Conservation (phyloP, 2,113 vertebrate species). For the Panthera uncia region DNA sequence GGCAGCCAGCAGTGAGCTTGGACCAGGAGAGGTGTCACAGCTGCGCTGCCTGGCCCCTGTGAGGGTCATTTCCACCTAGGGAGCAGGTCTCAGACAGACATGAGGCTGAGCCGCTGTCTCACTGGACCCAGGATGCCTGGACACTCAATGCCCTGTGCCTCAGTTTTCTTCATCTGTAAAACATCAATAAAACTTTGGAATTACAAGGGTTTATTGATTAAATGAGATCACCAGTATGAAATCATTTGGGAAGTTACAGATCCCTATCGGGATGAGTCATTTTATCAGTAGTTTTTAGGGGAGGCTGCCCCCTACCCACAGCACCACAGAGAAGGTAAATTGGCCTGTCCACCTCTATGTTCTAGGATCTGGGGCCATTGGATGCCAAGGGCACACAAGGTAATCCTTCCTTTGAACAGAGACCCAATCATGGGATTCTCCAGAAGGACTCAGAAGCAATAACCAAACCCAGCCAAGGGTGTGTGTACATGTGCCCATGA, state of each 20-base stretch:
- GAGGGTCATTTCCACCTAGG: background rate
- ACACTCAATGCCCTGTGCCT: background rate
- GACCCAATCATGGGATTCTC: background rate
- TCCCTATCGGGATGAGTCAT: background rate
- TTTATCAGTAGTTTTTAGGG: background rate
- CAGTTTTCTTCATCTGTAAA: background rate
- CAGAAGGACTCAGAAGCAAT: background rate
- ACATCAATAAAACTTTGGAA: background rate
- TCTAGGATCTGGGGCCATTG: background rate
- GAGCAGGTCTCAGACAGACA: background rate
- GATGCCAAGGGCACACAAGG: background rate
- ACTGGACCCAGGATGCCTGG: background rate
- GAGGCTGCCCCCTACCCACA: too few species aligned
- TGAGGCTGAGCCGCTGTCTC: background rate
- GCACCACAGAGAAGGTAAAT: background rate
- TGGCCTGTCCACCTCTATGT: background rate
- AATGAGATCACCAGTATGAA: background rate
- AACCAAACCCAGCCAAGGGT: background rate
- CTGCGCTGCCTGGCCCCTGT: background rate
- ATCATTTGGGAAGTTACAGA: background rate
- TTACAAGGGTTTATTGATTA: background rate
- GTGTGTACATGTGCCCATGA: accelerated
- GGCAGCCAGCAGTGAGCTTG: background rate
- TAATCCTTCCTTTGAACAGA: background rate
- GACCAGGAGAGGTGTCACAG: background rate